These are phyloP conservation scores for Eremobia ochroleuca DNA, from an alignment of 2,888 invertebrate genomes.

Conservation along the genomic window DNA sequence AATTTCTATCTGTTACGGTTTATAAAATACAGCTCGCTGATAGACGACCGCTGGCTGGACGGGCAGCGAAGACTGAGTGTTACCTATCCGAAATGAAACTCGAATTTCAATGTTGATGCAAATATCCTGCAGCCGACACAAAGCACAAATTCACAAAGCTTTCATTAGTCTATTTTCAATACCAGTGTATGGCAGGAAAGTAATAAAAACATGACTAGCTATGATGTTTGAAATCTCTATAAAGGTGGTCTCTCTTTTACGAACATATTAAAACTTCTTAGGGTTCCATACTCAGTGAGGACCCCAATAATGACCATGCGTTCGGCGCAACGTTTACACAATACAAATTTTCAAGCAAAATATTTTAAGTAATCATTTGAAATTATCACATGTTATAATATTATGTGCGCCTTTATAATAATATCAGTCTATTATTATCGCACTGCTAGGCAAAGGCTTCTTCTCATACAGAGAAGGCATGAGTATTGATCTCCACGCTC, in stretches of 20 bases:
- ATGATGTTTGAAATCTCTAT: not conserved
- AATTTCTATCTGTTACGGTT: too few relatives aligned
- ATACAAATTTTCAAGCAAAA: not conserved
- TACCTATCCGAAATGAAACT: too few relatives aligned
- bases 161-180: not conserved
- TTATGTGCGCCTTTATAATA: not conserved
- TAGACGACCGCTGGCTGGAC: too few relatives aligned
- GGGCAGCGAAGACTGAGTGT: too few relatives aligned
- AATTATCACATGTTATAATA: not conserved
- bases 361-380: not conserved
- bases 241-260: not conserved
- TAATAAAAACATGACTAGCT: not conserved
- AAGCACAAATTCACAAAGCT: not conserved
- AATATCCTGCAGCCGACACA: not conserved
- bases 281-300: not conserved
- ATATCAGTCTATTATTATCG: too few relatives aligned
- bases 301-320: not conserved
- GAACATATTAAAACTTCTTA: not conserved
- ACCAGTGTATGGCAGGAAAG: not conserved
- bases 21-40: too few relatives aligned
- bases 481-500: too few relatives aligned
- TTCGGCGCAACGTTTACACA: not conserved
- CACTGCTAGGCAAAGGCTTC: too few relatives aligned
- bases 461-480: too few relatives aligned
- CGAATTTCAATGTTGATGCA: not conserved